Base-by-base conservation (phyloP, 2,888 invertebrate genomes). In the Choreutis nemorana region DNA sequence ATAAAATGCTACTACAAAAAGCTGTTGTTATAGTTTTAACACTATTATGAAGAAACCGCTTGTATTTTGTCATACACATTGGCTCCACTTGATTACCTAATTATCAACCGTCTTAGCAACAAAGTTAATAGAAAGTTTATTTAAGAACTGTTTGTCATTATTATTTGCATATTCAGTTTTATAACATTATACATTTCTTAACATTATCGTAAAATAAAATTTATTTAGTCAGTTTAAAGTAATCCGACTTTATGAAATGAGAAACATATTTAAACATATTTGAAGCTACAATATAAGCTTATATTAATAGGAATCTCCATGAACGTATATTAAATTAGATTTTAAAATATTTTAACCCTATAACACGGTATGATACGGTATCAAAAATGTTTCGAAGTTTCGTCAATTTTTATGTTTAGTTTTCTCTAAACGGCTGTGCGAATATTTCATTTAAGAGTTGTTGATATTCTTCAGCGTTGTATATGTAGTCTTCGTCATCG, bases 401-500 rank as follows among this genome's bases (percentile, higher is more conserved):
- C 10, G 10, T 10, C 11, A 23, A 11, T 23, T 12, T 9, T n/a
- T n/a, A 14, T 23, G 16, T 33, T 48, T 68, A 72, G 49, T 68
- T 68, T 41, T 70, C 66, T 64, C 72, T 71, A 54, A 65, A 64
- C 5, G 71, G 72, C 65, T 77, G 77, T 72, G 77, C 77, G 73
- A 78, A 73, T 55, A 78, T 73, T 58, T 77, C 75, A 44, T 72
- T 71, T 14, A 78, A 45, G 31, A 75, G 45, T 42, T 72, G 67
- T 52, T 77, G 73, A 36, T 78, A 78, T 44, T 77, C 78, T 30
- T 75, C 72, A 0, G 66, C 57, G 30, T 70, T 72, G 45, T 75
- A 73, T 14, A 75, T 47, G 40, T 75, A 68, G 39, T 73, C 75
- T 45, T 77, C 73, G 26, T 75, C 71, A 32, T 72, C 65, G 31